phyloP scores from a whole-genome alignment of 2,888 invertebrate genomes.

The Pseudococcus viburni region DNA sequence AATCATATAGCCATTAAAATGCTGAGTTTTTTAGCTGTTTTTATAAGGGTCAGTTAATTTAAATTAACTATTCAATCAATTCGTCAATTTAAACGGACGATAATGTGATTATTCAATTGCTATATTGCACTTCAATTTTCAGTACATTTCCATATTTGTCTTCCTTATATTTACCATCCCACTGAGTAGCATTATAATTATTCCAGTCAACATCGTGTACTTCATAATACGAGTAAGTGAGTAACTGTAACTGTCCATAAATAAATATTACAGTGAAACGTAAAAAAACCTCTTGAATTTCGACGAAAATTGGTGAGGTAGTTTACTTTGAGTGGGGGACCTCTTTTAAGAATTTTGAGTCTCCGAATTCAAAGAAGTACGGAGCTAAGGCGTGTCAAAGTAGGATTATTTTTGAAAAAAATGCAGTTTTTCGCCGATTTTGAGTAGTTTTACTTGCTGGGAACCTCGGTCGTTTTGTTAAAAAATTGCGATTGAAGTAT shows the following conservation, averaged over 20 bases:
- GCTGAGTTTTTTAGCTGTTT: not conserved
- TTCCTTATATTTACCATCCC: not conserved
- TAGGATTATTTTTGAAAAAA: no score
- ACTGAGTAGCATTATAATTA: not conserved
- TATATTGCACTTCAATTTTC: not conserved
- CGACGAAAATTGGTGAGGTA: no score
- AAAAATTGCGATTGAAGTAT: no score
- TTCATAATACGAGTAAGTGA: not conserved
- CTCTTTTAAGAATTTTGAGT: no score
- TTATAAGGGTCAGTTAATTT: not conserved
- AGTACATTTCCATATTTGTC: slow-evolving; percentile 6
- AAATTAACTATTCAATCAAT: not conserved
- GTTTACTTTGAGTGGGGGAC: no score
- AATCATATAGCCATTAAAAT: slow-evolving; percentile 72
- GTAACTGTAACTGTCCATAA: not conserved
- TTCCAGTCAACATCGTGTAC: not conserved
- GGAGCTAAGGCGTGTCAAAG: no score
- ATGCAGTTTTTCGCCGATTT: no score
- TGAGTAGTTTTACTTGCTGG: no score
- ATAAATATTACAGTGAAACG: not conserved
- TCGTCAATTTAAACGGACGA: not conserved
- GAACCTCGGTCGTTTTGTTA: no score
- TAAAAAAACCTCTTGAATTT: no score
- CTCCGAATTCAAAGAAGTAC: no score
- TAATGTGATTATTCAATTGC: not conserved